Evolutionary conservation across 2,113 vertebrate species (phyloP).

Genomic region (Tiliqua scincoides): DNA sequence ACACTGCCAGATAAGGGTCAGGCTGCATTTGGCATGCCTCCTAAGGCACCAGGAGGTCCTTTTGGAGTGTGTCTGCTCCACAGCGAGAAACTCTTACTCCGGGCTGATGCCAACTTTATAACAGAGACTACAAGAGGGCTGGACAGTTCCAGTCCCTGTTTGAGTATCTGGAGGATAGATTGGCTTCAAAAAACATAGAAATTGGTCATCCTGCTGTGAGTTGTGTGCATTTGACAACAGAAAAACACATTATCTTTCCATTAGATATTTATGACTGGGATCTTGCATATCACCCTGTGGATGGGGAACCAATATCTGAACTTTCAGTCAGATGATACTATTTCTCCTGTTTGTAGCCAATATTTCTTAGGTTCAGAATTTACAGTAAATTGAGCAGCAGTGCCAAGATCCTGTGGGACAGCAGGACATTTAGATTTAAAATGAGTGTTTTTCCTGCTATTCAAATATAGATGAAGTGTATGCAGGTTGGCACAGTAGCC

Average conservation of each 20-base stretch:
- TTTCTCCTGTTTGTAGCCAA: neutral
- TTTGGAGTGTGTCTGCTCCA: too few relatives aligned
- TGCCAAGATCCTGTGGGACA: slow-evolving; percentile 44
- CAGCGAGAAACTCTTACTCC: neutral
- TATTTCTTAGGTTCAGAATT: slow-evolving; percentile 22
- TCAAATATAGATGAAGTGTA: slow-evolving; percentile 54
- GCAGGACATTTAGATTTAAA: slow-evolving; percentile 48
- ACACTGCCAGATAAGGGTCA: too few relatives aligned
- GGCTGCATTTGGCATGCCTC: too few relatives aligned
- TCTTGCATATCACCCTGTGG: neutral
- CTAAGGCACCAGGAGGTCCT: too few relatives aligned
- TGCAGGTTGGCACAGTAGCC: slow-evolving; percentile 42
- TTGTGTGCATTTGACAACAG: neutral
- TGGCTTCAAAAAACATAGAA: neutral
- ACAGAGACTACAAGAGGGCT: neutral
- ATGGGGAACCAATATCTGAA: neutral
- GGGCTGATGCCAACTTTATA: neutral
- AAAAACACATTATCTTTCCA: neutral
- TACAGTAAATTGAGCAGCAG: slow-evolving; percentile 40
- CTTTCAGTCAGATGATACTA: neutral
- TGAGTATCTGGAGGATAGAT: too few relatives aligned
- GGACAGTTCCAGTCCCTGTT: neutral
- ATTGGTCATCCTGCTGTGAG: neutral
- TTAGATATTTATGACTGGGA: neutral
- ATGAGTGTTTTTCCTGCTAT: slow-evolving; percentile 38